These are phyloP conservation scores for Heterotilapia buettikoferi DNA, from an alignment of 2,113 vertebrate species.

Conservation along the genomic window DNA sequence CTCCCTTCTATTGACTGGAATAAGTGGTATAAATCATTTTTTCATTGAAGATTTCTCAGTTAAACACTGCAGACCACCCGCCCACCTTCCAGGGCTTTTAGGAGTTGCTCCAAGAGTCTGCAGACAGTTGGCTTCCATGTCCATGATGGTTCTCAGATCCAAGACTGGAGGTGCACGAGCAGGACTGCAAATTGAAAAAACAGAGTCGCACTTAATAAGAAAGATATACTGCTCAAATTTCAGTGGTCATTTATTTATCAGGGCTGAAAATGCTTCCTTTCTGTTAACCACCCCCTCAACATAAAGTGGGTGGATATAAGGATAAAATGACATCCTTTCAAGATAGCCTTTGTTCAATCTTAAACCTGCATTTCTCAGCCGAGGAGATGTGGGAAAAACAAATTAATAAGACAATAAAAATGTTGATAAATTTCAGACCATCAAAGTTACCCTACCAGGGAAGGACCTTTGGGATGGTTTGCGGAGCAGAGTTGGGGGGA, in stretches of 20 bases:
- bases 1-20: background rate
- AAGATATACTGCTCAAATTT: background rate
- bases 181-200: conserved; percentile 63
- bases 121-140: conserved; percentile 85
- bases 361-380: background rate
- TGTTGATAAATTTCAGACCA: background rate
- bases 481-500: conserved; percentile 70
- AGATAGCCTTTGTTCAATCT: background rate
- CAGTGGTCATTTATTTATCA: background rate
- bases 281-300: background rate
- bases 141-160: conserved; percentile 94
- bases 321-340: background rate
- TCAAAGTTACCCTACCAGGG: conserved; percentile 34
- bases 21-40: background rate
- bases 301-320: background rate
- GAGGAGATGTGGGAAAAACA: background rate
- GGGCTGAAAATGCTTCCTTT: background rate
- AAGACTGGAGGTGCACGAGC: conserved; percentile 77
- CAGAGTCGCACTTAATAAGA: conserved; percentile 11
- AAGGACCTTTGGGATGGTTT: conserved; percentile 67
- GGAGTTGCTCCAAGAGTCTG: conserved; percentile 78
- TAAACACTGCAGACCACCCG: background rate
- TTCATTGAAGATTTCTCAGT: background rate
- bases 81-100: conserved; percentile 75
- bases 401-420: background rate